Conservation (phyloP, 2,888 invertebrate species). For the Sarcophaga rosellei region DNA sequence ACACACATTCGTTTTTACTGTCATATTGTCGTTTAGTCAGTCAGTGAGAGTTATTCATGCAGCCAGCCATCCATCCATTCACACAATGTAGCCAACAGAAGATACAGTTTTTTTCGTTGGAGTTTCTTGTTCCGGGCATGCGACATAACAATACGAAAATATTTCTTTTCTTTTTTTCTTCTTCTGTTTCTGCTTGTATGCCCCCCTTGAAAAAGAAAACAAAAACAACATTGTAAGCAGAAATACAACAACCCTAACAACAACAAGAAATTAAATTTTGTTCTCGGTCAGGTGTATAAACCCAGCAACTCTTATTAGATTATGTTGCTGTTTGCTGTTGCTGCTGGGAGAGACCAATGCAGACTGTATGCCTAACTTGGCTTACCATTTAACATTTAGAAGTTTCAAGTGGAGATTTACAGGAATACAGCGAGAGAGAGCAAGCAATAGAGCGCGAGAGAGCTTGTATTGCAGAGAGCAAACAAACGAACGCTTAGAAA, state of each 20-base stretch:
- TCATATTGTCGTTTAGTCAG: conserved; percentile 46
- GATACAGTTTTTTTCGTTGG: conserved; percentile 35
- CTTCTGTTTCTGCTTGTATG: too few species aligned
- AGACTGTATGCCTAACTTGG: neutral
- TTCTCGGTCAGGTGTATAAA: conserved; percentile 60
- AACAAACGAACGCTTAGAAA: conserved; percentile 21
- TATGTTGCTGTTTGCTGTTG: conserved; percentile 33
- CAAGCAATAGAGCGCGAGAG: conserved; percentile 7
- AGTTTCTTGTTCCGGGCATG: conserved; percentile 60
- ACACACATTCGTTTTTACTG: conserved; percentile 30
- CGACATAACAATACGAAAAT: conserved; percentile 61
- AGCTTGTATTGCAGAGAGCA: too few species aligned
- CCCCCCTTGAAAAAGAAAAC: conserved; percentile 17
- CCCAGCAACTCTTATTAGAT: conserved; percentile 70
- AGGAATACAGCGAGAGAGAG: conserved; percentile 8
- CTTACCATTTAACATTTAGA: conserved; percentile 10
- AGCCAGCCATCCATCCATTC: conserved; percentile 38
- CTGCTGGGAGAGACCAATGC: conserved; percentile 65
- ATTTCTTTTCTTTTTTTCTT: conserved; percentile 47
- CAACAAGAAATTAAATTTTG: conserved; percentile 45
- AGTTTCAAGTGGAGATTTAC: conserved; percentile 55
- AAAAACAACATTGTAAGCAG: neutral
- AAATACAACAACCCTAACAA: conserved; percentile 24
- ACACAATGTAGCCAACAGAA: conserved; percentile 58
- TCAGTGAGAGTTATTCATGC: conserved; percentile 46